Conservation (phyloP, 2,888 invertebrate species). For the Platyscelio sp. region DNA sequence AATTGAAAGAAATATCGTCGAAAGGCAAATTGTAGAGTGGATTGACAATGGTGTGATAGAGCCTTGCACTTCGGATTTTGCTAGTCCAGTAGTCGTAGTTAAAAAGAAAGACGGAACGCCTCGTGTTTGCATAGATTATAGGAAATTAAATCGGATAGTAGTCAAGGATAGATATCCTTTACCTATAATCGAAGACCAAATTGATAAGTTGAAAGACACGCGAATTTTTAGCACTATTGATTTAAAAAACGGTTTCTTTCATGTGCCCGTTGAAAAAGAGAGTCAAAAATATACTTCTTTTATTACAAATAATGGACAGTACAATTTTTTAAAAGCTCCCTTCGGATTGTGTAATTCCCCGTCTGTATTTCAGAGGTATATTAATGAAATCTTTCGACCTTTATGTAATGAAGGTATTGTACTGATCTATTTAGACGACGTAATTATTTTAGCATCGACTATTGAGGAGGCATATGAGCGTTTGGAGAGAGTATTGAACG, state of each 20-base stretch:
- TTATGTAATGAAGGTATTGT: conserved; percentile 16
- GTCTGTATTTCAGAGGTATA: conserved; percentile 30
- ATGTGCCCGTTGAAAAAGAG: conserved; percentile 51
- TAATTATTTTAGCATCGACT: conserved; percentile 29
- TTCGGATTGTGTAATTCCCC: conserved; percentile 48
- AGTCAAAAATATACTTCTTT: conserved; percentile 69
- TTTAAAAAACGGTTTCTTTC: conserved; percentile 52
- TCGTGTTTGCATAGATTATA: conserved; percentile 48
- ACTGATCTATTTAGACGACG: conserved; percentile 40
- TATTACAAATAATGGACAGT: conserved; percentile 38
- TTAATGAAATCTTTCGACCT: conserved; percentile 28
- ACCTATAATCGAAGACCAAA: conserved; percentile 1
- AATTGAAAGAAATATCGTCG: conserved; percentile 14
- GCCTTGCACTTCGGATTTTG: conserved; percentile 29
- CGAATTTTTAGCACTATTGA: neutral
- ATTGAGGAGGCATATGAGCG: conserved; percentile 8
- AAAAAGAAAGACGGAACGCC: conserved; percentile 47
- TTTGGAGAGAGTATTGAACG: conserved; percentile 17
- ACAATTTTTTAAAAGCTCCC: conserved; percentile 34
- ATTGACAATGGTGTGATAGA: conserved; percentile 20
- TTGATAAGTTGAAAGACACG: neutral
- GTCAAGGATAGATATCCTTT: conserved; percentile 8
- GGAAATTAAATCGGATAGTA: conserved; percentile 35
- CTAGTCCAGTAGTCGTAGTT: conserved; percentile 51
- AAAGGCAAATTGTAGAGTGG: conserved; percentile 14